Evolutionary conservation across 2,888 invertebrate genomes (phyloP).

Genomic region (Volucella bombylans): DNA sequence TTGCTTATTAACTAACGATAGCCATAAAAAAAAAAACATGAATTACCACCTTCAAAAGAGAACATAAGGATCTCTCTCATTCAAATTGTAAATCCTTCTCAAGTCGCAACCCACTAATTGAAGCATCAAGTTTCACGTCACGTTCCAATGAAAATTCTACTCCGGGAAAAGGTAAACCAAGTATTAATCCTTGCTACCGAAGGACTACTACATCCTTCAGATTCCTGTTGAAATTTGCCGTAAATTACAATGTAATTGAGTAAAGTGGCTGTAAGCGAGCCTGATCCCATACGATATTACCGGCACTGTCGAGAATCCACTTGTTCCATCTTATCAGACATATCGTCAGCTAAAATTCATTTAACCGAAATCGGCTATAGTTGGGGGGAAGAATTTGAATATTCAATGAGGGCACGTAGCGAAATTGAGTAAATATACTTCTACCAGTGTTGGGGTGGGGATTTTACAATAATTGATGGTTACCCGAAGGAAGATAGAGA

Average conservation of each 20-base stretch:
- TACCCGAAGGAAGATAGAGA: conserved; percentile 28
- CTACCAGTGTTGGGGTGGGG: conserved; percentile 30
- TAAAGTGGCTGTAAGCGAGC: conserved; percentile 65
- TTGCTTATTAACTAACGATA: background rate
- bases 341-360: conserved; percentile 73
- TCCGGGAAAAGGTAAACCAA: conserved; percentile 44
- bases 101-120: conserved; percentile 50
- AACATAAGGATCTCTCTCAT: background rate
- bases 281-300: conserved; percentile 49
- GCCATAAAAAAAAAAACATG: conserved; percentile 36
- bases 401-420: conserved; percentile 72
- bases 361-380: conserved; percentile 42
- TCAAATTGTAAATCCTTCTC: conserved; percentile 27
- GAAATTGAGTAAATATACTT: conserved; percentile 59
- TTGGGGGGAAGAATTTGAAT: conserved; percentile 68
- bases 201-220: conserved; percentile 32
- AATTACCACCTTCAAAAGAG: no score
- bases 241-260: conserved; percentile 73
- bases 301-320: conserved; percentile 38
- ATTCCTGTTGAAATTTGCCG: conserved; percentile 58
- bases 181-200: conserved; percentile 47
- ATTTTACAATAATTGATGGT: conserved; percentile 66
- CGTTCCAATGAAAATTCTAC: conserved; percentile 54
- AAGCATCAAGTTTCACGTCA: conserved; percentile 69
- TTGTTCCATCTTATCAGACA: conserved; percentile 73